Base-by-base conservation (phyloP, 2,797 vertebrate species). In the Gymnopithys bicolor region DNA sequence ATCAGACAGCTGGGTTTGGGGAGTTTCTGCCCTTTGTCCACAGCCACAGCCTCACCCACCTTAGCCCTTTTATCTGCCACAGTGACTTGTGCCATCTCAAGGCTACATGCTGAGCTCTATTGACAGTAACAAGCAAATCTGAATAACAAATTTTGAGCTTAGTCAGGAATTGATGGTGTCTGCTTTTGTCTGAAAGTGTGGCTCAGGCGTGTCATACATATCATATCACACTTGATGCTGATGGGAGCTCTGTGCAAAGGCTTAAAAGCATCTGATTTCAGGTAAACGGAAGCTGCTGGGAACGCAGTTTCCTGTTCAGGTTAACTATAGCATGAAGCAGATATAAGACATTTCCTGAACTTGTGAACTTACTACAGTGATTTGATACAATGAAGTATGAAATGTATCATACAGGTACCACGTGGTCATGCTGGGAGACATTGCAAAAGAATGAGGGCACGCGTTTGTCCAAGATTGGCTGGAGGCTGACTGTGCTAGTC, bases 191-290 rank as follows among this genome's bases (percentile, higher is more conserved):
- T 83, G n/a, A 63, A 32, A 28, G 19, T 16, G 32, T 30, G 13
- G 75, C 24, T 67, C 35, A 22, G 68, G 33, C 7, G 1, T 33
- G 9, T 32, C 51, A 11, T 19, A 16, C 0, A 0, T 25, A 25
- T 45, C 6, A 7, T 1, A 0, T 53, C 51, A 33, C 16, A 21
- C 7, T 18, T 37, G 49, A 37, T 73, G 60, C 51, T 13, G 23
- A 25, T 27, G 49, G 66, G 53, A 84, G 16, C 14, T 84, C 39
- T 18, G 16, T 35, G 24, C 28, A 43, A 77, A 76, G 58, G 14
- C 39, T 18, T 25, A 37, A 27, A 46, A 33, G 37, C 17, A 32
- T 19, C 30, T 67, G 69, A 27, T 52, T 79, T 43, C 11, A 22
- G 27, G 32, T 66, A 64, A 33, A 19, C 9, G 49, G 30, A 80